Percentiles rank a stretch among this genome's conserved stretches.
phyloP scores from a whole-genome alignment of 2,888 invertebrate genomes.

The Tribolium freemani region DNA sequence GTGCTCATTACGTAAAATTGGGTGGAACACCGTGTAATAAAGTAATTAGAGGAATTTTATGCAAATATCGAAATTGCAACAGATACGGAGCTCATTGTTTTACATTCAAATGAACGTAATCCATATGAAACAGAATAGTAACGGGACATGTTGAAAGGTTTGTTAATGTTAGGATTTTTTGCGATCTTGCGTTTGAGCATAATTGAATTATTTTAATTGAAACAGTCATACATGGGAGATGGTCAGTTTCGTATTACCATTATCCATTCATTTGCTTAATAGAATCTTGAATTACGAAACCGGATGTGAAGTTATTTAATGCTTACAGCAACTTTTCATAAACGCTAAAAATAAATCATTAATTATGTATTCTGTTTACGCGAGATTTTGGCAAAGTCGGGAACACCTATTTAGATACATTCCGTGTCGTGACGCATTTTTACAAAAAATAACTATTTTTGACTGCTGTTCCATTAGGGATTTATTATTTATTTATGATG shows the following conservation, averaged over 20 bases:
- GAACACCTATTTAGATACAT: background rate
- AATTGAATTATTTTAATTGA: background rate
- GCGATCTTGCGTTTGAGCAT: background rate
- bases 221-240: background rate
- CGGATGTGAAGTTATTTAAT: background rate
- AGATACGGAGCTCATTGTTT: slow-evolving; percentile 7
- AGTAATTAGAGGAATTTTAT: slow-evolving; percentile 16
- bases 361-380: slow-evolving; percentile 6
- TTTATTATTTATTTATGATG: slow-evolving; percentile 2
- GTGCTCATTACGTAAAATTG: background rate
- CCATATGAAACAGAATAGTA: background rate
- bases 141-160: slow-evolving; percentile 5
- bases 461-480: background rate
- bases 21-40: slow-evolving; percentile 1
- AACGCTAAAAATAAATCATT: slow-evolving; percentile 10
- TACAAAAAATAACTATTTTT: background rate
- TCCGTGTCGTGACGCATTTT: slow-evolving; percentile 2
- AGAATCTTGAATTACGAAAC: background rate
- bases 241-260: background rate
- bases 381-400: slow-evolving; percentile 15
- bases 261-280: background rate
- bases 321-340: background rate
- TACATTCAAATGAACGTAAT: slow-evolving; percentile 14
- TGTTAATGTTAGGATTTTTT: background rate
- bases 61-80: slow-evolving; percentile 11